Evolutionary conservation across 2,113 vertebrate species (phyloP), one percentile per base, ranked within the genome.

Genomic region (Chrysemys picta): DNA sequence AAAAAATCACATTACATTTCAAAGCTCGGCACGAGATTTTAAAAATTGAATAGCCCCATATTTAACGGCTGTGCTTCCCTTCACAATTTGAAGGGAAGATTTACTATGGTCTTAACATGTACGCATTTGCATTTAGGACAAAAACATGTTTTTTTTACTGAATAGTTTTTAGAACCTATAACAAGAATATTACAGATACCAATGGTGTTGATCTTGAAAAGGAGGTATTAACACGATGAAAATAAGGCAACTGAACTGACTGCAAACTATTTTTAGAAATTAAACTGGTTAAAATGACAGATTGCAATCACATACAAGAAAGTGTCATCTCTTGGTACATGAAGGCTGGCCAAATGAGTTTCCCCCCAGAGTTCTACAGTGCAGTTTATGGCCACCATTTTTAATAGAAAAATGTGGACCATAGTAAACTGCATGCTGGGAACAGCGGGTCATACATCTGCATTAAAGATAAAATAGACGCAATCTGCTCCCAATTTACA

Each of bases 101-200:
- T 81, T 92, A 83, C 72, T 81, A n/a, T 1, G 6, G 72, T 47
- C 88, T 90, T 94, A 38, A 27, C n/a, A 78, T 13, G 59, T 6
- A 96, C 93, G 93, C 87, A 97, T 87, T 50, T 62, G 10, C 47
- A 92, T 65, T 96, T 93, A 96, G 95, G 93, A 95, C 53, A 96
- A 90, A 91, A 0, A 4, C 14, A 79, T 86, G 24, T 65, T 85
- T 80, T 82, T 57, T 57, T 47, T 54, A 31, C 38, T 31, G 38
- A 90, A 42, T 4, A 88, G 65, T 80, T 88, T 53, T 89, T 42
- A 79, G 24, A 35, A 25, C n/a, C 54, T 62, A 29, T 17, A 89
- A 38, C 0, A 89, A 75, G 79, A 82, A 94, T 38, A 83, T 27
- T 31, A 76, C 56, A 47, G 22, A 84, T 52, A 85, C 79, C 38